Evolutionary conservation across 2,888 invertebrate species (phyloP), one percentile per base, ranked within the genome.

Genomic region (Anthophora plumipes): DNA sequence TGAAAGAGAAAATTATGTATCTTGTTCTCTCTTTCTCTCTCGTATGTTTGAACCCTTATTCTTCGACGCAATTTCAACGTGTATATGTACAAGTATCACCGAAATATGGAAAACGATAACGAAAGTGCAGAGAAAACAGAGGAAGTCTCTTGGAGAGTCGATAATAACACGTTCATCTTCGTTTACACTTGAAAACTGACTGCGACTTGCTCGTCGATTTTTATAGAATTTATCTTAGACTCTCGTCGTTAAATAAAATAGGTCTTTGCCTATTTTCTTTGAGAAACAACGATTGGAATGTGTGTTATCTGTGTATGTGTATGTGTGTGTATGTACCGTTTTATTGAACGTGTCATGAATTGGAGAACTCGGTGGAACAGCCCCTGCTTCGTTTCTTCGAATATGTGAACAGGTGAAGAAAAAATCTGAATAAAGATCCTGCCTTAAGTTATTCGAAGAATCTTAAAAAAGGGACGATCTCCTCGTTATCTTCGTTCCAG

Each of bases 271-370:
- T 68, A 60, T 64, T 54, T 37, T 54, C 31, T 22, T 52, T 20
- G 20, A 55, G 37, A 59, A 60, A 79, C 59, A 64, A 25, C 54
- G 54, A 73, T 17, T 80, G 80, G 80, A 80, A 74, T 80, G 80
- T 80, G 64, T 54, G 9, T 61, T 79, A 74, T 80, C 80, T 80
- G 64, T 54, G 9, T 61, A 39, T 46, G 11, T 43, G 39, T 12
- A 22, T 57, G 9, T 61, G 39, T 46, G 11, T 50, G 39, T 12
- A 22, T 57, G 9, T 31, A 14, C 17, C 22, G 37, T 17, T 46
- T 50, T 20, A 31, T 6, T 39, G 55, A 61, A 68, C 43, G 55
- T 31, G 25, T 68, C 12, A 7, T 14, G 6, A 57, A 43, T 14
- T n/a, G 20, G 20, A 22, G 31, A 67, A 77, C 41, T 64, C 57